A percentile compares a stretch with the other conserved stretches of the same genome.
These are phyloP conservation scores for Ceratosolen solmsi DNA, from an alignment of 1,140 invertebrate genomes.

Conservation along the genomic window DNA sequence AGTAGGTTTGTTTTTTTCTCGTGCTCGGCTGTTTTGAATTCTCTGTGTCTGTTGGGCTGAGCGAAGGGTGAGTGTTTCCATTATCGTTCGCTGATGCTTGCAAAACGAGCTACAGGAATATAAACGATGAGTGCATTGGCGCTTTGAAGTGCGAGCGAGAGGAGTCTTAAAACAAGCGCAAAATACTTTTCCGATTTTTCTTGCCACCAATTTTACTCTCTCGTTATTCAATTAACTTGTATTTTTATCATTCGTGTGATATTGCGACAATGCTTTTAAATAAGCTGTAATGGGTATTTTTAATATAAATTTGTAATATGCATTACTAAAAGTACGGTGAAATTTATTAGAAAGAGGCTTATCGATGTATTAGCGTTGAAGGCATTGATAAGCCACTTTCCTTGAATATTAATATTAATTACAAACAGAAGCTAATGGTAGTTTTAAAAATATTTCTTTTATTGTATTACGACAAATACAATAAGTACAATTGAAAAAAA, in stretches of 20 bases:
- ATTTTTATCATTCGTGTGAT: neutral
- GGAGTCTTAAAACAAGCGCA: neutral
- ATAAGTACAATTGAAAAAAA: too few species aligned
- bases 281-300: neutral
- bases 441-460: too few species aligned
- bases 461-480: too few species aligned
- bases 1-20: constrained; percentile 13
- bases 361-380: too few species aligned
- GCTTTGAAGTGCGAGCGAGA: neutral
- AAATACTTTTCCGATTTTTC: constrained; percentile 7
- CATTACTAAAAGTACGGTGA: too few species aligned
- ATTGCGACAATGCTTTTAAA: neutral
- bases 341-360: too few species aligned
- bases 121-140: constrained; percentile 23
- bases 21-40: constrained; percentile 22
- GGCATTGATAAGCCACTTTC: too few species aligned
- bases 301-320: too few species aligned
- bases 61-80: constrained; percentile 27
- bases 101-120: constrained; percentile 18
- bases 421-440: too few species aligned
- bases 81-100: constrained; percentile 34
- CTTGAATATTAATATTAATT: too few species aligned
- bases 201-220: neutral
- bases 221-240: neutral
- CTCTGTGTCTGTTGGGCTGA: constrained; percentile 4